Base-by-base conservation (phyloP, 2,888 invertebrate genomes). In the Fragum whitleyi region DNA sequence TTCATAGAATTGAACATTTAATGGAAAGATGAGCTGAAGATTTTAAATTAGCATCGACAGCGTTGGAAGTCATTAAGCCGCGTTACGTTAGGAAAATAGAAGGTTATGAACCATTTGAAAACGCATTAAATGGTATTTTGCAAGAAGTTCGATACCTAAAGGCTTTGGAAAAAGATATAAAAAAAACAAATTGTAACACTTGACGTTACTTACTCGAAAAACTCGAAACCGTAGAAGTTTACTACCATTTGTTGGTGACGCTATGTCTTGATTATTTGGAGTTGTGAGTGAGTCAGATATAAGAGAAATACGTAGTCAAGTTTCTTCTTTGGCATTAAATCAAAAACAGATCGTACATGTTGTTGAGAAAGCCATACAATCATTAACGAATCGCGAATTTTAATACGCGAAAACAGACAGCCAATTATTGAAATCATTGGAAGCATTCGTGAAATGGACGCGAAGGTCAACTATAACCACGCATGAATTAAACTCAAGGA, bases 341-440 rank as follows among this genome's bases (percentile, higher is more conserved):
- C 57, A 57, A 57, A 57, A 57, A 14, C 9, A 23, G 23, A 26
- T 57, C 2, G 23, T 57, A 57, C 57, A 57, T 57, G 57, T 57
- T 26, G 57, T 57, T 21, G 57, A 57, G 23, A 57, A 57, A 23
- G 26, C 3, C 14, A 21, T 23, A 21, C 57, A 7, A 2, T 57
- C 1, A 57, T 57, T 14, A 57, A 57, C 3, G 57, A 57, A 26
- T 23, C 26, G 7, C 26, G 23, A 5, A 5, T 14, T 7, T 14
- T 51, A 21, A 57, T 57, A 14, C 21, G 23, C 2, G 23, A 57
- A 61, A 61, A 61, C n/a, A 23, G 61, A 5, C 61, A 61, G 26
- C 29, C 61, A 61, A 29, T 29, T 2, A 29, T 61, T 9, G 32
- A 29, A 9, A 61, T 61, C 1, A 29, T 29, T 16, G 32, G 32